These are phyloP conservation scores for Aquila chrysaetos DNA, from an alignment of 2,797 vertebrate genomes.

Conservation along the genomic window DNA sequence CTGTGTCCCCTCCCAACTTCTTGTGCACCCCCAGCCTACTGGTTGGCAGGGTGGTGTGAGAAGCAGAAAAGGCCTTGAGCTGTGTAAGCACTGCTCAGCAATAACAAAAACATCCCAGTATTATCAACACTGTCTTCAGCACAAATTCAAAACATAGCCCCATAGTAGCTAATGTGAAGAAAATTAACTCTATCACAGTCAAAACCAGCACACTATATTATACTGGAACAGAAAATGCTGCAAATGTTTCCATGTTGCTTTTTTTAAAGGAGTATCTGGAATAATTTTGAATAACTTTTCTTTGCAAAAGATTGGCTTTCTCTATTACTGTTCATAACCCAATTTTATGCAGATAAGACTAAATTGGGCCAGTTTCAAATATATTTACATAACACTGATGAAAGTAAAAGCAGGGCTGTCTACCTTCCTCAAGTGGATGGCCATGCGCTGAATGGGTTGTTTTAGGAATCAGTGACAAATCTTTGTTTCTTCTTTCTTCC, in stretches of 20 bases:
- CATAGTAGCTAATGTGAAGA: not conserved
- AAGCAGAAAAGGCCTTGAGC: not conserved
- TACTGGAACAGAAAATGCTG: not conserved
- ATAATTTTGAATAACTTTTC: not conserved
- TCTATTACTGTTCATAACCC: not conserved
- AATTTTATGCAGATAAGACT: not conserved
- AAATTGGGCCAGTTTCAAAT: not conserved
- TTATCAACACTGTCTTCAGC: not conserved
- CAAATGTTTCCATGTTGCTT: not conserved
- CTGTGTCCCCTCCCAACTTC: not conserved
- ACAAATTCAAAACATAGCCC: not conserved
- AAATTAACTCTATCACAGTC: not conserved
- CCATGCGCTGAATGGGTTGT: not conserved
- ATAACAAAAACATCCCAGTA: not conserved
- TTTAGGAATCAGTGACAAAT: not conserved
- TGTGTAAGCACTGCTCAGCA: not conserved
- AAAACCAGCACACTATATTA: not conserved
- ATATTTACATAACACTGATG: not conserved
- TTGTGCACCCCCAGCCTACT: not conserved
- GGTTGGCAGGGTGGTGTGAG: rapidly evolving
- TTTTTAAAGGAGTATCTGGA: not conserved
- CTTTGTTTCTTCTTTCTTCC: not conserved
- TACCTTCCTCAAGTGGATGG: not conserved
- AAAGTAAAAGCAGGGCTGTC: not conserved
- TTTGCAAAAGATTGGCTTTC: not conserved